Conservation (phyloP, 2,113 vertebrate genomes). For the Dissostichus mawsoni region DNA sequence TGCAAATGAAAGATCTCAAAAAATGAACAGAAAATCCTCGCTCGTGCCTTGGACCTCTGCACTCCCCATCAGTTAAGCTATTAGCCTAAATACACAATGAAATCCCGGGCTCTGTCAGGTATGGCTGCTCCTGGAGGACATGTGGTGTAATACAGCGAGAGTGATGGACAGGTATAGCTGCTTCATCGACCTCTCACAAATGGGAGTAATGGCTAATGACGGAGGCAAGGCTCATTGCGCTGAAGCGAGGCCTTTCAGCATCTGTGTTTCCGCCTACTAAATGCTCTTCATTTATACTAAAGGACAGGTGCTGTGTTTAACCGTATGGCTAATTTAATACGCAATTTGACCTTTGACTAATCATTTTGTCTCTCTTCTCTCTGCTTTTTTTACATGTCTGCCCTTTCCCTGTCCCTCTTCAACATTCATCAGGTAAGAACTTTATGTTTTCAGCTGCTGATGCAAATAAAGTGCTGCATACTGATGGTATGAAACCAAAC, state of each 20-base stretch:
- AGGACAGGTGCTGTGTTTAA: conserved; percentile 34
- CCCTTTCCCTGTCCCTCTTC: neutral
- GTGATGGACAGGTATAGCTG: conserved; percentile 35
- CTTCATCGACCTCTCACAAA: conserved; percentile 61
- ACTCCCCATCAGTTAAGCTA: conserved; percentile 20
- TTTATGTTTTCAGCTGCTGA: conserved; percentile 13
- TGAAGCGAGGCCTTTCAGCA: conserved; percentile 42
- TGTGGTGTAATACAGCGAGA: conserved; percentile 3
- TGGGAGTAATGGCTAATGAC: conserved; percentile 62
- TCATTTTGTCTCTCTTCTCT: conserved; percentile 40
- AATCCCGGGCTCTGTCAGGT: conserved; percentile 29
- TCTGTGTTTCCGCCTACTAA: conserved; percentile 40
- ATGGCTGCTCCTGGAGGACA: conserved; percentile 52
- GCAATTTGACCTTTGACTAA: conserved; percentile 44
- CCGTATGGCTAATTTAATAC: conserved; percentile 15
- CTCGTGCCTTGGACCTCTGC: conserved; percentile 6
- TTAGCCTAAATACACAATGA: conserved; percentile 53
- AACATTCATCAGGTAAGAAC: conserved; percentile 66
- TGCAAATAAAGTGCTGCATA: neutral
- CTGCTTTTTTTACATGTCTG: conserved; percentile 43
- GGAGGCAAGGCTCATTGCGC: conserved; percentile 62
- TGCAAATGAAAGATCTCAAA: conserved; percentile 23
- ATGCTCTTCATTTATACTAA: conserved; percentile 9
- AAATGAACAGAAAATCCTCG: conserved; percentile 5
- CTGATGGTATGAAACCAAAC: neutral